Conservation (phyloP, 1,140 invertebrate species). For the Polyergus mexicanus region DNA sequence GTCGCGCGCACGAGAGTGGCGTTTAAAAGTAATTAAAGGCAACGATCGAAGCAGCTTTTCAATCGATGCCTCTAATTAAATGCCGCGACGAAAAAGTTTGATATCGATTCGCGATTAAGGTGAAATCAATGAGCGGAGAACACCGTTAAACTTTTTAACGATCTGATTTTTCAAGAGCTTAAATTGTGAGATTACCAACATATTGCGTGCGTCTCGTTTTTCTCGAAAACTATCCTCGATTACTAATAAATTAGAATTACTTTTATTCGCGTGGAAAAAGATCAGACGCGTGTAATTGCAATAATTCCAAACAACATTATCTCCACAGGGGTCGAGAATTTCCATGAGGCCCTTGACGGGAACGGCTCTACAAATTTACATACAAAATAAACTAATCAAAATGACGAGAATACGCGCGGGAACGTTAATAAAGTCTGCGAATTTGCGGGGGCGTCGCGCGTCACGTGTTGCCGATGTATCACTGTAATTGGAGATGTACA, state of each 20-base stretch:
- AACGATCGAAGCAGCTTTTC: conserved; percentile 3
- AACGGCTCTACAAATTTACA: conserved; percentile 42
- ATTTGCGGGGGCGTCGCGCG: conserved; percentile 40
- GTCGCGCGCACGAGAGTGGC: neutral
- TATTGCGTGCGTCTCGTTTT: neutral
- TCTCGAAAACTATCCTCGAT: neutral
- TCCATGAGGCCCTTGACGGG: conserved; percentile 15
- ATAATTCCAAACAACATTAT: conserved; percentile 6
- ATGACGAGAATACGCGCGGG: neutral
- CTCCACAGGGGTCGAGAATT: neutral
- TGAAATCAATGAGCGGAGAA: conserved; percentile 25
- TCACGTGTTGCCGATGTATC: conserved; percentile 67
- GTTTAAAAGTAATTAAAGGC: conserved; percentile 36
- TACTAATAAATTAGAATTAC: neutral
- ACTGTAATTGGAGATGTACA: conserved; percentile 68
- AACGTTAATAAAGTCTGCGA: conserved; percentile 32
- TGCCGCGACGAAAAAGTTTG: conserved; percentile 3
- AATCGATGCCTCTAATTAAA: conserved; percentile 28
- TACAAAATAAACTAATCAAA: conserved; percentile 40
- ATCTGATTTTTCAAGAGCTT: neutral
- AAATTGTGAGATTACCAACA: neutral
- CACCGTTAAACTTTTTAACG: conserved; percentile 9
- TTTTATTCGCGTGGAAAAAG: conserved; percentile 4
- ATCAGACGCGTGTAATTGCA: conserved; percentile 25
- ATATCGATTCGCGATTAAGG: conserved; percentile 35